Evolutionary conservation across 2,888 invertebrate species (phyloP), one percentile per base, ranked within the genome.

Genomic region (Antheraea yamamai): DNA sequence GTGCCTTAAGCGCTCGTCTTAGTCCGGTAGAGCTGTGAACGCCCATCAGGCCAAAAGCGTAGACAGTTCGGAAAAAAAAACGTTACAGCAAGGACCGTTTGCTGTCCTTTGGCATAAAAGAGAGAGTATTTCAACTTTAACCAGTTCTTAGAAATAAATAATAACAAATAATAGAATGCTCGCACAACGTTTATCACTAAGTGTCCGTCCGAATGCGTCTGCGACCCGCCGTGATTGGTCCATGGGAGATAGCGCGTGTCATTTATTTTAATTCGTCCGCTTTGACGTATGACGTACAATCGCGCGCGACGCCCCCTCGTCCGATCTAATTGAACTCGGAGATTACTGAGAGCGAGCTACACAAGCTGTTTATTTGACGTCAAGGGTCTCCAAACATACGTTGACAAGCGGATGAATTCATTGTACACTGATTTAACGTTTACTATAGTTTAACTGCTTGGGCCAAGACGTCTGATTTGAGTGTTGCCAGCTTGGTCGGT

Each of bases 221-320:
- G 61, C 30, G 18, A 78, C 80, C 78, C 80, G 78, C 85, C 80
- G 86, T 84, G 88, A 91, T 91, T 91, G 91, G 91, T 84, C 79
- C 83, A 66, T 77, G 79, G 76, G 83, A 85, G 88, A 88, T 89
- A 87, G 87, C 88, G 91, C 90, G 84, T 88, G 93, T 93, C 94
- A 94, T 94, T 93, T 93, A 93, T 93, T 94, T 93, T 93, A 94
- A 94, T 94, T 93, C 89, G 91, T 90, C 88, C 79, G 81, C 84
- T 84, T 86, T 85, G 85, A 85, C 90, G 84, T 61, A 61, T 23
- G 61, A 23, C 61, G 61, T 66, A 66, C 85, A 85, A 83, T 76
- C 74, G 52, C 39, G 26, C 70, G 71, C 73, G 23, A 51, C 35
- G 73, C 68, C 64, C 74, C 68, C 52, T 64, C 47, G 74, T 51